Evolutionary conservation across 2,113 vertebrate genomes (phyloP), one percentile per base, ranked within the genome.

Genomic region (Kobus ellipsiprymnus): DNA sequence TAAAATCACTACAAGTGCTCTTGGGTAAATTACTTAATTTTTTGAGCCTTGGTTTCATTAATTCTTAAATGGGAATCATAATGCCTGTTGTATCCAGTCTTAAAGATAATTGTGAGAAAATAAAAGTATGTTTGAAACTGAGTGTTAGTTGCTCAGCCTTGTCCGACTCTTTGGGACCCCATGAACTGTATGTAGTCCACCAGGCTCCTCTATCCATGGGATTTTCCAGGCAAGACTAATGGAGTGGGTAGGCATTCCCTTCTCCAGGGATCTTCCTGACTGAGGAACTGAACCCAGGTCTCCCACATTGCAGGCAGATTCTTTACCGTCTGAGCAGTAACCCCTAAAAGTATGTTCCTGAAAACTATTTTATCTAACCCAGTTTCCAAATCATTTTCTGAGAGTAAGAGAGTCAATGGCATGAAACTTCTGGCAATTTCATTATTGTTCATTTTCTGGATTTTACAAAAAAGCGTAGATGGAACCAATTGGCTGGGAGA

Each of bases 11-110:
- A 54, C 15, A 83, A 67, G 62, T 40, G 33, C n/a, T 91, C 83
- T 88, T 88, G 14, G 19, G 46, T 71, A 83, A 40, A 29, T 81
- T 33, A 52, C 46, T 52, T 71, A 82, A 87, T 25, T 62, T 84
- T 84, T 60, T 60, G 62, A 98, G 57, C 46, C 54, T 97, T 77
- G n/a, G 48, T 74, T 96, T 93, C 7, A 57, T 91, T 89, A 67
- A 77, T 93, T 94, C 84, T 90, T 80, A 93, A 91, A 54, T 87
- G 57, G 21, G 6, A 83, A 23, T 87, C 52, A 17, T 59, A 57
- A 95, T 87, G 60, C n/a, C 60, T 92, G 1, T 52, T 48, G 64
- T 33, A 71, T 52, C 64, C 55, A 87, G 46, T 13, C 33, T 95
- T 83, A 80, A 67, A 46, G 15, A 52, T 83, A 74, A 84, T 46